phyloP scores from a whole-genome alignment of 2,888 invertebrate genomes.

The Drosophila borborema region DNA sequence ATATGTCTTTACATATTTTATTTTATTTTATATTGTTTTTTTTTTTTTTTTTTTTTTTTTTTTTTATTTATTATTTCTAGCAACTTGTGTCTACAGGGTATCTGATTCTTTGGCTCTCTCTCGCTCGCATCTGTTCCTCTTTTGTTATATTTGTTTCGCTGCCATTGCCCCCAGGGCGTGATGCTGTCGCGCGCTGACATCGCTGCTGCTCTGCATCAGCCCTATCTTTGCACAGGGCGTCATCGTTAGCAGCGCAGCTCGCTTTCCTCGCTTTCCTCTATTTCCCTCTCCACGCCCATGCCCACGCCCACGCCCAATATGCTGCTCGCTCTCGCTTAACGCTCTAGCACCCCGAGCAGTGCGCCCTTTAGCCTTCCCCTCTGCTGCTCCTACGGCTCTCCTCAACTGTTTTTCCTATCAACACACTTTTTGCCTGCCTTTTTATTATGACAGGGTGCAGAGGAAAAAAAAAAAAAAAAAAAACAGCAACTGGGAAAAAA shows the following conservation, averaged over 20 bases:
- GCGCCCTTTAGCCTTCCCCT: neutral
- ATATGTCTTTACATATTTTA: neutral
- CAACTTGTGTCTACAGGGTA: slow-evolving; percentile 5
- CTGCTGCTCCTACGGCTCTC: neutral
- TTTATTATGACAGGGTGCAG: slow-evolving; percentile 66
- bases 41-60: no score
- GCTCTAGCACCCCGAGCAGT: slow-evolving; percentile 52
- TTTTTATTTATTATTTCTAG: no score
- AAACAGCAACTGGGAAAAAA: slow-evolving; percentile 11
- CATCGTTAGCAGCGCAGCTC: slow-evolving; percentile 45
- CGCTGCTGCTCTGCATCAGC: slow-evolving; percentile 20
- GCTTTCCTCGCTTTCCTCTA: neutral
- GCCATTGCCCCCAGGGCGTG: slow-evolving; percentile 60
- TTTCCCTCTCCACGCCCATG: no score
- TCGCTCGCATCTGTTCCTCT: neutral
- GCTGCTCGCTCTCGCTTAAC: slow-evolving; percentile 48
- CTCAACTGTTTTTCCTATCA: slow-evolving; percentile 31
- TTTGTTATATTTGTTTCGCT: slow-evolving; percentile 28
- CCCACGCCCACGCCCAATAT: slow-evolving; percentile 35
- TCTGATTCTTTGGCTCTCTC: neutral
- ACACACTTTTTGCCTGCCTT: slow-evolving; percentile 49
- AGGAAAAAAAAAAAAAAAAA: slow-evolving; percentile 21
- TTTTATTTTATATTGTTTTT: no score
- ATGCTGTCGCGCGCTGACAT: slow-evolving; percentile 73
- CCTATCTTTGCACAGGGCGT: slow-evolving; percentile 28